phyloP scores from a whole-genome alignment of 2,797 vertebrate genomes.

The Salarias fasciatus region DNA sequence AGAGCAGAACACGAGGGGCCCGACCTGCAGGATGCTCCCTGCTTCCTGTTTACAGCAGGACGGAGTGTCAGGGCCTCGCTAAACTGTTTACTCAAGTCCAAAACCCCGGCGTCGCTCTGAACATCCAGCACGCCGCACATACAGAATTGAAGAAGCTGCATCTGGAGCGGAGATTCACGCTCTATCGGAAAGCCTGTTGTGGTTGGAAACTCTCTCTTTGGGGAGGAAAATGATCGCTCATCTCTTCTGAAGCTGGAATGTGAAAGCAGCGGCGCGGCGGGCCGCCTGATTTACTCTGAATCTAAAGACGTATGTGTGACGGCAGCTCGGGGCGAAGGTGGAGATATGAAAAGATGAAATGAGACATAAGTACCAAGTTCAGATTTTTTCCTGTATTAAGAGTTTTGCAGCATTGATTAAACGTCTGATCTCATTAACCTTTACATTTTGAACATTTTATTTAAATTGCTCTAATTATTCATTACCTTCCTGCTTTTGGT shows the following conservation, averaged over 20 bases:
- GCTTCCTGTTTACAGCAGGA: conserved; percentile 75
- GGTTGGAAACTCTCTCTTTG: conserved; percentile 55
- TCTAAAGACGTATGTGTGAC: background rate
- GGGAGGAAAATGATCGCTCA: conserved; percentile 46
- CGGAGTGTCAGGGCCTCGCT: conserved; percentile 22
- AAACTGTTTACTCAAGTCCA: conserved; percentile 49
- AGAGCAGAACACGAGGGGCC: conserved; percentile 30
- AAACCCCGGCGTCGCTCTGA: conserved; percentile 16
- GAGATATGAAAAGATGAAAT: background rate
- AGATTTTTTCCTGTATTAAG: too few relatives aligned
- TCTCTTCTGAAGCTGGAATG: conserved; percentile 33
- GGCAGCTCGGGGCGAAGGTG: conserved; percentile 1
- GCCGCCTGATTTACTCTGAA: conserved; percentile 9
- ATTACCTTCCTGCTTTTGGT: too few relatives aligned
- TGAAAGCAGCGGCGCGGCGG: conserved; percentile 18
- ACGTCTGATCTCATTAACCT: too few relatives aligned
- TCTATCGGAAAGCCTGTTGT: conserved; percentile 61
- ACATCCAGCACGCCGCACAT: conserved; percentile 24
- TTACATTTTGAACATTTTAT: too few relatives aligned
- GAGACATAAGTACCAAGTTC: too few relatives aligned
- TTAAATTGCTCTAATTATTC: too few relatives aligned
- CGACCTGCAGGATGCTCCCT: conserved; percentile 42
- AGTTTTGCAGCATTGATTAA: too few relatives aligned
- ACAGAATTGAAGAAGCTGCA: conserved; percentile 52
- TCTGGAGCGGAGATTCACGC: conserved; percentile 49